Percentiles rank a stretch among this genome's conserved stretches.
Evolutionary conservation across 2,797 vertebrate species (phyloP).

Genomic region (Periparus ater): DNA sequence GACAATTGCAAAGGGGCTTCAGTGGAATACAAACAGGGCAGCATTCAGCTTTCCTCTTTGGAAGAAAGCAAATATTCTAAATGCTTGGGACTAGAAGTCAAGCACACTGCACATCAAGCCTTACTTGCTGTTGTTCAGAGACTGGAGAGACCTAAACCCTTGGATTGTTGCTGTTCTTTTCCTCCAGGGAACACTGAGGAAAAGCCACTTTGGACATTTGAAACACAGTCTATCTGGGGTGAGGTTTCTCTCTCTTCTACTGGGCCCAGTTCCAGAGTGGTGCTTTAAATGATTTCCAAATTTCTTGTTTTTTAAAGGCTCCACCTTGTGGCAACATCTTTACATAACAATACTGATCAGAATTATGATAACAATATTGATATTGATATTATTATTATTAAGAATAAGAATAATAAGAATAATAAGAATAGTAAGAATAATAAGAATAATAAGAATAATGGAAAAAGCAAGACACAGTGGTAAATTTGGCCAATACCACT

Average conservation of each 20-base stretch:
- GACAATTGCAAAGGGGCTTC: background rate
- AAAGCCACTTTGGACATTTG: background rate
- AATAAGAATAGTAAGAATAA: too few species aligned
- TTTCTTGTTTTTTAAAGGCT: constrained; percentile 14
- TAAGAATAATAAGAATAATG: too few species aligned
- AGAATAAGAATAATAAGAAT: too few species aligned
- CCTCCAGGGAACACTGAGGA: background rate
- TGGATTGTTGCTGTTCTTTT: background rate
- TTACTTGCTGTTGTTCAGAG: background rate
- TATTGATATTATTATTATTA: too few species aligned
- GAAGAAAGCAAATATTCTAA: background rate
- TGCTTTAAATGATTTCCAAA: background rate
- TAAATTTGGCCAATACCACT: background rate
- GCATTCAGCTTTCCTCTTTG: background rate
- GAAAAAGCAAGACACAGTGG: background rate
- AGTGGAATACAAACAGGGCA: background rate
- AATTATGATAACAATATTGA: too few species aligned
- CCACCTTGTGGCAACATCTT: constrained; percentile 36
- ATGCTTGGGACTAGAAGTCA: background rate
- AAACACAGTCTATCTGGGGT: background rate
- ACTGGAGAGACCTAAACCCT: background rate
- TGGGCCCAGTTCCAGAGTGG: background rate
- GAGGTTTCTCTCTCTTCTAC: background rate
- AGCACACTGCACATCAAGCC: background rate
- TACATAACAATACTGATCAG: background rate